phyloP scores from a whole-genome alignment of 2,888 invertebrate species.

The Vanessa cardui region DNA sequence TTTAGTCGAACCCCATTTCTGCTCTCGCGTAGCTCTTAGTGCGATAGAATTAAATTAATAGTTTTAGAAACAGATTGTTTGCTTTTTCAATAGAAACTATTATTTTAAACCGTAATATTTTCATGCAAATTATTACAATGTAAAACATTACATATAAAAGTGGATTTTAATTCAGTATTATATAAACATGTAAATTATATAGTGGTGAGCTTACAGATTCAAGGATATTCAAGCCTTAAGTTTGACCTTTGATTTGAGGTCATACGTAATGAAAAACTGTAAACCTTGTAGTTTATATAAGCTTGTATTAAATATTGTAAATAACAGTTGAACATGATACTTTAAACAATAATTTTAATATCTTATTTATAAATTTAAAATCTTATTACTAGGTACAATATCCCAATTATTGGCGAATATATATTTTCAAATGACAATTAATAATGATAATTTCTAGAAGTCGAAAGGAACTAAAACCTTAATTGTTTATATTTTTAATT shows the following conservation, averaged over 20 bases:
- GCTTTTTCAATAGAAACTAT: not conserved
- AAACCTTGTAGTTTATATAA: not conserved
- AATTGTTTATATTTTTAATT: not conserved
- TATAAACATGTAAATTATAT: not conserved
- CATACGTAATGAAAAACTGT: slow-evolving; percentile 11
- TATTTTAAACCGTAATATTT: too few species aligned
- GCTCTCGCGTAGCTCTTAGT: slow-evolving; percentile 25
- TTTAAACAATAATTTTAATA: not conserved
- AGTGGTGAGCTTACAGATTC: not conserved
- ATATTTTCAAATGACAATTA: not conserved
- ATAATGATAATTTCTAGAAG: not conserved
- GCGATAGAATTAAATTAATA: slow-evolving; percentile 13
- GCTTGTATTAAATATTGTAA: not conserved
- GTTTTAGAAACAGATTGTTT: not conserved
- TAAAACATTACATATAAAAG: not conserved
- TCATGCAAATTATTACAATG: too few species aligned
- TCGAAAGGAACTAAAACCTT: not conserved
- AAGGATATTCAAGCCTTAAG: slow-evolving; percentile 22
- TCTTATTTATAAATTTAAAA: not conserved
- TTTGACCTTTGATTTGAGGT: slow-evolving; percentile 32
- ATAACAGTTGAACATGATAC: not conserved
- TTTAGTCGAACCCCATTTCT: slow-evolving; percentile 36
- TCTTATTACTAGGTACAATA: too few species aligned
- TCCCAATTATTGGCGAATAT: not conserved
- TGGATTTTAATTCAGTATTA: not conserved